Conservation (phyloP, 2,113 vertebrate genomes). For the Martes martes region DNA sequence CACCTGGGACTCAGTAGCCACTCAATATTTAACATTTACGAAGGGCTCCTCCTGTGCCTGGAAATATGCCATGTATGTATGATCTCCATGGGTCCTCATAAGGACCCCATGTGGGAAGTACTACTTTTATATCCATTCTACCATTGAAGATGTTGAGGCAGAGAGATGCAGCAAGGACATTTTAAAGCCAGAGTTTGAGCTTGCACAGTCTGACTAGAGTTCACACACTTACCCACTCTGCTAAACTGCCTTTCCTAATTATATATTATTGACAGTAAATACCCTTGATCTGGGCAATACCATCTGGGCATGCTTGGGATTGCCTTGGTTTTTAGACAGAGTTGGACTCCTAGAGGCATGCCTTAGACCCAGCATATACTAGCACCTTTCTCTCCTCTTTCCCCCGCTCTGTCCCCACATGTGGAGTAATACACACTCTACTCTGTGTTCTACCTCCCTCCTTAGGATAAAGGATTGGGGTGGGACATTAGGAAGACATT, state of each 20-base stretch:
- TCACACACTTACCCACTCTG: background rate
- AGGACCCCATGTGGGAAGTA: background rate
- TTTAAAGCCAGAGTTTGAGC: background rate
- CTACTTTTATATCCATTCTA: background rate
- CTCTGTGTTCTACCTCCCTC: background rate
- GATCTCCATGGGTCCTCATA: background rate
- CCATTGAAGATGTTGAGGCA: background rate
- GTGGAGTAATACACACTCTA: background rate
- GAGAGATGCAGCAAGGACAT: background rate
- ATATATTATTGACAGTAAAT: background rate
- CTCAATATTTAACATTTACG: background rate
- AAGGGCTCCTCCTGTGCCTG: background rate
- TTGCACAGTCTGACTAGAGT: background rate
- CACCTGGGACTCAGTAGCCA: background rate
- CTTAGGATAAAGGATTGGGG: background rate
- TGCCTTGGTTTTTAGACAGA: background rate
- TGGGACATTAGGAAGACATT: background rate
- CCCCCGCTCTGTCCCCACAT: background rate
- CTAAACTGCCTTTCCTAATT: background rate
- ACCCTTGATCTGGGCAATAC: background rate
- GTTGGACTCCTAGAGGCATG: background rate
- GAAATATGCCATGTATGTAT: background rate
- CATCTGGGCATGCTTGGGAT: background rate
- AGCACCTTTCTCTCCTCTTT: background rate
- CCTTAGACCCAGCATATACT: background rate